Percentiles rank a stretch among this genome's conserved stretches.
phyloP scores from a whole-genome alignment of 37 sponge, comb jelly and placozoan species.

The Petrosia ficiformis region DNA sequence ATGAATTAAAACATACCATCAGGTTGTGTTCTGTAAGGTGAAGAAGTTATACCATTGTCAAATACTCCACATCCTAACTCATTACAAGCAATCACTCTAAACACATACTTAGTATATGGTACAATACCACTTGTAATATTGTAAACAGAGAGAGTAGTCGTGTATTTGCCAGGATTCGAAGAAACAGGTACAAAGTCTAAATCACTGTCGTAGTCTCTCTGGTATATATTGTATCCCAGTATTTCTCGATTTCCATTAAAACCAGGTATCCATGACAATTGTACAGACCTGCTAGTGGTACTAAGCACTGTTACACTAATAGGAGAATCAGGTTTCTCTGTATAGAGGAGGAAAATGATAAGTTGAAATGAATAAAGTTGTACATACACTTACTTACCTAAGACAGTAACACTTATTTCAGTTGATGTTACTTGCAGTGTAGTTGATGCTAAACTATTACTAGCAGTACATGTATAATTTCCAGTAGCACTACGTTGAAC shows the following conservation, averaged over 20 bases:
- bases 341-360: not conserved
- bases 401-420: not conserved
- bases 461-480: slow-evolving; percentile 60
- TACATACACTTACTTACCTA: not conserved
- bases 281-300: slow-evolving; percentile 19
- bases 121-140: slow-evolving; percentile 18
- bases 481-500: slow-evolving; percentile 59
- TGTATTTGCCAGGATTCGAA: not conserved
- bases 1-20: slow-evolving; percentile 29
- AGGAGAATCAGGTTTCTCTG: slow-evolving; percentile 68
- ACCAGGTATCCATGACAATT: slow-evolving; percentile 37
- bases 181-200: not conserved
- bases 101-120: slow-evolving; percentile 57
- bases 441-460: slow-evolving; percentile 17
- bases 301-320: slow-evolving; percentile 3
- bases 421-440: no score
- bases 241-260: slow-evolving; percentile 67
- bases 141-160: not conserved
- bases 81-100: slow-evolving; percentile 52
- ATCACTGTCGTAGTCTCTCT: slow-evolving; percentile 1
- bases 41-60: slow-evolving; percentile 5
- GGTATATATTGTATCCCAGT: slow-evolving; percentile 20
- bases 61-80: slow-evolving; percentile 41
- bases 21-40: slow-evolving; percentile 16
- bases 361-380: not conserved